These are phyloP conservation scores for Eumaeus atala DNA, from an alignment of 1,140 invertebrate genomes.

Conservation along the genomic window DNA sequence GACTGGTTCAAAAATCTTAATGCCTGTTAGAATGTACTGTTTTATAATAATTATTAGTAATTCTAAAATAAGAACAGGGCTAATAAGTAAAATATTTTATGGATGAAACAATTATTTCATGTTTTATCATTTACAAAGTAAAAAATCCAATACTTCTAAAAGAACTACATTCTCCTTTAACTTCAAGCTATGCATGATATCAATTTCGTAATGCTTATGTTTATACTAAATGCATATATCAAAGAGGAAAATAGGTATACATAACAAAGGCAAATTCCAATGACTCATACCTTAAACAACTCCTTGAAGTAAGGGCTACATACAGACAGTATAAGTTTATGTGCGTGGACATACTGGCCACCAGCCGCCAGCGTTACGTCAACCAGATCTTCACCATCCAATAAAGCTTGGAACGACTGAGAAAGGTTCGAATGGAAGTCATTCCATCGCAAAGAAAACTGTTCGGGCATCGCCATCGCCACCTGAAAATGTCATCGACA, in stretches of 20 bases:
- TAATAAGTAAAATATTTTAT: no score
- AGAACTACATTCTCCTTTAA: neutral
- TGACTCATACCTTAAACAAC: conserved; percentile 80
- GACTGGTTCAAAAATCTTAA: no score
- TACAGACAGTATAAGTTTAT: conserved; percentile 82
- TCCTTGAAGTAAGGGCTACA: conserved; percentile 84
- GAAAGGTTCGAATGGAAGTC: conserved; percentile 87
- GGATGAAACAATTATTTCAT: no score
- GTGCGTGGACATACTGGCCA: conserved; percentile 79
- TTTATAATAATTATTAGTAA: no score
- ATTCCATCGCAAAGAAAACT: conserved; percentile 90
- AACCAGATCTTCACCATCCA: conserved; percentile 80
- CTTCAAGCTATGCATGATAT: neutral
- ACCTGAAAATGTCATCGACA: conserved; percentile 36
- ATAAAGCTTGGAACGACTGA: conserved; percentile 79
- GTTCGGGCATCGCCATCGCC: conserved; percentile 74
- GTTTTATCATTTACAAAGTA: no score
- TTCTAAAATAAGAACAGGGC: no score
- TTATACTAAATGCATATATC: conserved; percentile 13
- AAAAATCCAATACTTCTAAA: conserved; percentile 14
- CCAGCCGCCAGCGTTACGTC: conserved; percentile 85
- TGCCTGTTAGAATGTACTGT: no score
- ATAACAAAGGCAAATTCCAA: conserved; percentile 32
- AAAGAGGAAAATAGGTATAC: conserved; percentile 31
- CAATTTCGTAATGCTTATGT: conserved; percentile 10